A percentile compares a stretch with the other conserved stretches of the same genome.
These are phyloP conservation scores for Hyles euphorbiae DNA, from an alignment of 1,140 invertebrate genomes.

Conservation along the genomic window DNA sequence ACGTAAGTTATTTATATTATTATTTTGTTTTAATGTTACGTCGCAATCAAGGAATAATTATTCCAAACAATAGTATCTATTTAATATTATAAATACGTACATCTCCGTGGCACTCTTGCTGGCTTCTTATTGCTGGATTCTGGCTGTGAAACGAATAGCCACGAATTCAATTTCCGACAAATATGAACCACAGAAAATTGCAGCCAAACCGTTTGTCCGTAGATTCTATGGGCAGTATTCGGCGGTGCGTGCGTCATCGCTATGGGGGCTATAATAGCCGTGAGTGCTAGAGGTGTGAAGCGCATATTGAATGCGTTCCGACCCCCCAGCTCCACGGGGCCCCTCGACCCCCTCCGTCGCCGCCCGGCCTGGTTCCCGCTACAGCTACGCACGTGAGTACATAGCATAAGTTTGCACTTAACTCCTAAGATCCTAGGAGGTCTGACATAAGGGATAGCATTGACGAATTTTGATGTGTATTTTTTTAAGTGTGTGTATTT, in stretches of 20 bases:
- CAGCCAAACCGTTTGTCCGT: neutral
- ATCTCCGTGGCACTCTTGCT: too few species aligned
- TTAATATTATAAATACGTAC: too few species aligned
- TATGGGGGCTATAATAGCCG: slow-evolving; percentile 30
- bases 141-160: too few species aligned
- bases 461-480: too few species aligned
- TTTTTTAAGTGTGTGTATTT: too few species aligned
- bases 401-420: slow-evolving; percentile 8
- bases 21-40: too few species aligned
- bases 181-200: neutral
- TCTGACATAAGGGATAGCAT: too few species aligned
- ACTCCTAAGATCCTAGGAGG: too few species aligned
- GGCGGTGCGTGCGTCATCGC: slow-evolving; percentile 41
- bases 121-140: too few species aligned
- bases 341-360: slow-evolving; percentile 39
- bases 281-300: slow-evolving; percentile 44
- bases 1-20: slow-evolving; percentile 30
- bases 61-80: too few species aligned
- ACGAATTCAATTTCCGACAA: too few species aligned
- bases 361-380: slow-evolving; percentile 48
- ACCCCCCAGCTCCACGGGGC: slow-evolving; percentile 35
- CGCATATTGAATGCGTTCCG: slow-evolving; percentile 43
- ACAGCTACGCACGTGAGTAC: slow-evolving; percentile 45
- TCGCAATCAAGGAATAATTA: too few species aligned
- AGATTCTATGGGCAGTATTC: slow-evolving; percentile 48